Evolutionary conservation across 2,888 invertebrate species (phyloP), one percentile per base, ranked within the genome.

Genomic region (Hyles lineata): DNA sequence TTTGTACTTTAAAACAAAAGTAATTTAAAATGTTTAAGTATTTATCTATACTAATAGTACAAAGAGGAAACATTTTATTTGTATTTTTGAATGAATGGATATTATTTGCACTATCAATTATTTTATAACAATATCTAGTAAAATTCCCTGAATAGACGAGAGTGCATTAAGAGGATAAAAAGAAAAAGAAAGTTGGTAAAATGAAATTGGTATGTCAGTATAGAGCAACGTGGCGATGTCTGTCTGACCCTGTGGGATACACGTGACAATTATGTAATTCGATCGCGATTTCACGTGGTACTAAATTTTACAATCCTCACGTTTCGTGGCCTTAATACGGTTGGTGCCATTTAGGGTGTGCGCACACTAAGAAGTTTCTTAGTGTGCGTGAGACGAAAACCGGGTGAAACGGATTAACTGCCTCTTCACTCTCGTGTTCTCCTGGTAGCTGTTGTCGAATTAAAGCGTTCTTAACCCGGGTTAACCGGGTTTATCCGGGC

Each of bases 401-500:
- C 77, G 81, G 78, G 77, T 79, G 74, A 74, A 72, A 73, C 83
- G 90, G 92, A 91, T 92, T 91, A 92, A 83, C 78, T 74, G 79
- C 77, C 83, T 79, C 82, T 80, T 76, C 2, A 6, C 25, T 2
- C 72, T 77, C 86, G 90, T 95, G 91, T 15, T 75, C n/a, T 76
- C 93, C 91, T 93, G 81, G 92, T 94, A 88, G 73, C 80, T 82
- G 85, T 84, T 87, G 89, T 86, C 90, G 89, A 90, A 89, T 90
- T 91, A 90, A 93, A 92, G 90, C 94, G 86, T 89, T 89, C 89
- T 91, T 91, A 91, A 85, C 87, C 81, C 84, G 81, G 85, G 85
- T 89, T 85, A 91, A 85, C 85, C 90, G 86, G 89, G 89, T 80
- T 92, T 89, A 90, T 89, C 90, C 89, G 86, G 85, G 83, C 79